Evolutionary conservation across 2,888 invertebrate species (phyloP), one percentile per base, ranked within the genome.

Genomic region (Dromius quadrimaculatus): DNA sequence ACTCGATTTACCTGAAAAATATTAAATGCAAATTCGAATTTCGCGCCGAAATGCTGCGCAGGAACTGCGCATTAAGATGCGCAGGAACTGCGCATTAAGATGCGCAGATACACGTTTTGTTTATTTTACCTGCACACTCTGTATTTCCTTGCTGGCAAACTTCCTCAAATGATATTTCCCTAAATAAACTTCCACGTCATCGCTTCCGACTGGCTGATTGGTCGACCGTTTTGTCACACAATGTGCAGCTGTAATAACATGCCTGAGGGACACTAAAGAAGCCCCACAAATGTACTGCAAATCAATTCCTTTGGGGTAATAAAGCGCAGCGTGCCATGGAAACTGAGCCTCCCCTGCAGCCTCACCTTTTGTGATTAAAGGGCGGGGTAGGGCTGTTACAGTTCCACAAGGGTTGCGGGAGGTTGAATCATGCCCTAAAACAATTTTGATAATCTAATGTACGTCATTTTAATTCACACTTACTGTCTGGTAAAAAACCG

Each of bases 251-350:
- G 81, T 81, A 9, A 82, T 66, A 0, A 82, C 73, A 69, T 80
- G 79, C 17, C 68, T 63, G 9, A 66, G 71, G 3, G 79, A 77
- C 3, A 82, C 76, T 9, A 82, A 74, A 0, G 80, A 78, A 3
- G 77, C 81, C 1, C 81, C 81, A 66, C 82, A 82, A 28, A 79
- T 79, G 71, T 81, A 82, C 2, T 77, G 78, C 22, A 82, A 66
- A 69, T 81, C 79, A 19, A 78, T 78, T 1, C 79, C 79, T 73
- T 75, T 76, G 0, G 87, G 85, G 74, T 87, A 86, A 76, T 89
- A 90, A 0, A 89, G 78, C 0, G 89, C 89, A 6, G 87, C 87
- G 78, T 89, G 89, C 90, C 90, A 90, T 0, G 90, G 90, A 85
- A 88, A 89, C 75, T 89, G 87, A 0, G 88, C 89, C 71, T 87